phyloP scores from a whole-genome alignment of 2,113 vertebrate species.

The Cryptomyrus ogoouensis region DNA sequence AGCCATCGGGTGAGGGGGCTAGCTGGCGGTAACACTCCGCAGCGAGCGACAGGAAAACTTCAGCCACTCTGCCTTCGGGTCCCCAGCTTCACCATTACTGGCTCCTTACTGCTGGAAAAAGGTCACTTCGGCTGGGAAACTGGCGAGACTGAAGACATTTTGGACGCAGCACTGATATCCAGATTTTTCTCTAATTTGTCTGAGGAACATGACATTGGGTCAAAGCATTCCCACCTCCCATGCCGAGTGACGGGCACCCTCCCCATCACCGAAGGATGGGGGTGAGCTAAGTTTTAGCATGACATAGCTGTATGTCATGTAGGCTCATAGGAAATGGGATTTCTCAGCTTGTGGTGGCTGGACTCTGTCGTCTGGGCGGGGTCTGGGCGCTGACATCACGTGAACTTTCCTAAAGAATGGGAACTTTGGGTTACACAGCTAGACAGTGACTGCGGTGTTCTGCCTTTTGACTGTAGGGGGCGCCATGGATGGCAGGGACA shows the following conservation, averaged over 20 bases:
- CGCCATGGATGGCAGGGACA: not conserved
- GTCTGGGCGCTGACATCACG: not conserved
- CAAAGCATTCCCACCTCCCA: not conserved
- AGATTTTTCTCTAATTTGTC: not conserved
- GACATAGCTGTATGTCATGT: not conserved
- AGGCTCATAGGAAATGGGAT: not conserved
- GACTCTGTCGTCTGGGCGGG: not conserved
- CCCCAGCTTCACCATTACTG: not conserved
- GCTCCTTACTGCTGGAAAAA: not conserved
- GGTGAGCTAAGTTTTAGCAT: not conserved
- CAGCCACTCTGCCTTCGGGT: not conserved
- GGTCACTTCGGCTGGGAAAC: not conserved
- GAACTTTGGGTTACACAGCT: not conserved
- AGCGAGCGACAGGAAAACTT: not conserved
- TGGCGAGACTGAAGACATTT: not conserved
- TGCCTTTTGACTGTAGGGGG: not conserved
- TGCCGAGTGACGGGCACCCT: not conserved
- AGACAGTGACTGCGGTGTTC: not conserved
- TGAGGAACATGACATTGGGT: not conserved
- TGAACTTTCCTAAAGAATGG: not conserved
- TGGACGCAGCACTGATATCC: not conserved
- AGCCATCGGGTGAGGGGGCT: not conserved
- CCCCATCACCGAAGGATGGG: not conserved
- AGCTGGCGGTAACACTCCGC: not conserved
- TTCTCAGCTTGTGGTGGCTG: not conserved